Evolutionary conservation across 1,140 invertebrate species (phyloP), one percentile per base, ranked within the genome.

Genomic region (Papilio polyxenes): DNA sequence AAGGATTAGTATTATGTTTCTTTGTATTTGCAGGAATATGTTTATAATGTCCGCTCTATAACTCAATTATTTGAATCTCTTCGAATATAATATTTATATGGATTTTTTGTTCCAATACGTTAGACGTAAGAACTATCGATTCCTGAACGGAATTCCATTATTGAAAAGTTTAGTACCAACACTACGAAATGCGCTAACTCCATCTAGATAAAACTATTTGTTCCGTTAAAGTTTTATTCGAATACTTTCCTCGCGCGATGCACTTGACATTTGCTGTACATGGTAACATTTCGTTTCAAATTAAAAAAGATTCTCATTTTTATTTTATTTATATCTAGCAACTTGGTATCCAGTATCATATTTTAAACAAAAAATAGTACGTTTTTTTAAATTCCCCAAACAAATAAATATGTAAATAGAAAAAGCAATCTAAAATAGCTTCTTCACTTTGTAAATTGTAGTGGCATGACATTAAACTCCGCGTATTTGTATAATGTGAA

Each of bases 201-300:
- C 65, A 72, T 72, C 65, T 17, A 72, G 23, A 72, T 72, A 72
- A 75, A 75, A 75, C 20, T 51, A 53, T 77, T 77, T 77, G 75
- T 77, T 53, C 75, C 75, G 75, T 77, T 56, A 77, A 77, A 77
- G n/a, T 77, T 53, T 77, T 56, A 51, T 77, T 77, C 13, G 44
- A 77, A 77, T 31, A 53, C 75, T 77, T 77, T 77, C 75, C n/a
- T 77, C 10, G 44, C 48, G 44, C 49, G 75, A 77, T 77, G 75
- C 20, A 77, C 75, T 77, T 77, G 75, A 77, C 75, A 77, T 77
- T 77, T 77, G 49, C 75, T 72, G 13, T 72, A 72, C 23, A 69
- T 65, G 17, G 20, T 37, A 72, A 72, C 11, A 72, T 72, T 23
- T 62, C 56, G 65, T 72, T 72, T 72, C 11, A 72, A 72, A 72